phyloP scores from a whole-genome alignment of 1,140 invertebrate species.

The Brachionus sp. region DNA sequence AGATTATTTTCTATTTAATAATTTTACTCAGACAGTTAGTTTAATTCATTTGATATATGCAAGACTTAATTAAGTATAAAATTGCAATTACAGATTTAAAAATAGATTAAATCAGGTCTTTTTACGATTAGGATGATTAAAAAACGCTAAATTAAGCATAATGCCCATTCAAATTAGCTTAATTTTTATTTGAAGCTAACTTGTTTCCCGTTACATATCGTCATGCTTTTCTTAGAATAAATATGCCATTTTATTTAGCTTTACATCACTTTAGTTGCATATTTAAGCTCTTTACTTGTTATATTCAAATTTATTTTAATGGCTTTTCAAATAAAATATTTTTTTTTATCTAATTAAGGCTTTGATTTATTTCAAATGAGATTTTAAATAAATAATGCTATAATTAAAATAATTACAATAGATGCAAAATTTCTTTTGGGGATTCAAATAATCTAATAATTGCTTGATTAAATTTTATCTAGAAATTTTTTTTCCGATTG shows the following conservation, averaged over 20 bases:
- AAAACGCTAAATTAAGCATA: slow-evolving; percentile 7
- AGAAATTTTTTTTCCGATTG: background rate
- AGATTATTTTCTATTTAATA: background rate
- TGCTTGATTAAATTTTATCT: background rate
- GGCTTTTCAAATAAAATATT: background rate
- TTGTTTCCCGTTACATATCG: background rate
- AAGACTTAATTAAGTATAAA: slow-evolving; percentile 13
- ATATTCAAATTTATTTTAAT: background rate
- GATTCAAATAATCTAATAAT: background rate
- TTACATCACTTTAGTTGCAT: background rate
- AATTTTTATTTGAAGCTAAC: background rate
- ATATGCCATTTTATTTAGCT: background rate
- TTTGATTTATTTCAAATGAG: background rate
- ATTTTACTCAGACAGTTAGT: slow-evolving; percentile 31
- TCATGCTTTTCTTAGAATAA: background rate
- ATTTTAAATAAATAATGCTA: background rate
- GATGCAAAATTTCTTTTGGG: background rate
- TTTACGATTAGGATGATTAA: background rate
- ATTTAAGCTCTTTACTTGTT: background rate
- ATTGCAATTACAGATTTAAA: slow-evolving; percentile 20
- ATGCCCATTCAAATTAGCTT: background rate
- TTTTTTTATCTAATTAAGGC: background rate
- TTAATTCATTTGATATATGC: background rate
- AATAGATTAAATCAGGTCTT: slow-evolving; percentile 25
- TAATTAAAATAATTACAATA: background rate